Evolutionary conservation across 2,113 vertebrate species (phyloP).

Genomic region (Albula glossodonta): DNA sequence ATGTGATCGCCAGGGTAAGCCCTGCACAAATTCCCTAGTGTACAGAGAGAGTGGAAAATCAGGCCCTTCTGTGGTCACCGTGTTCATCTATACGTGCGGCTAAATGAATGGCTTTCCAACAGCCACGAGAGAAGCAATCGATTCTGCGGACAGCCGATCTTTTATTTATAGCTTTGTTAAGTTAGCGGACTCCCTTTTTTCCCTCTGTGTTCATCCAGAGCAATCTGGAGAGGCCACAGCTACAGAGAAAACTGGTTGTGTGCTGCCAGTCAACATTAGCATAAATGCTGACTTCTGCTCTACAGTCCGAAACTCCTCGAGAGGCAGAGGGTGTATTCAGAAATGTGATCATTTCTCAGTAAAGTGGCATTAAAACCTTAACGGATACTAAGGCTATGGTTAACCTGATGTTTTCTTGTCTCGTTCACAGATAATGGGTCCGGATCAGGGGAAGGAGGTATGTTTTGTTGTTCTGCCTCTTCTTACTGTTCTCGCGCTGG

Average conservation of each 20-base stretch:
- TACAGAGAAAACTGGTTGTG: background rate
- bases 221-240: background rate
- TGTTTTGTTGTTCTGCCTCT: conserved; percentile 35
- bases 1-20: background rate
- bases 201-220: background rate
- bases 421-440: conserved; percentile 73
- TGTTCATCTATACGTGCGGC: background rate
- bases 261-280: background rate
- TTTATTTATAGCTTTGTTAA: conserved; percentile 15
- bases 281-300: background rate
- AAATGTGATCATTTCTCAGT: background rate
- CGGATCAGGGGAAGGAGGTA: conserved; percentile 81
- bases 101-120: background rate
- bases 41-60: background rate
- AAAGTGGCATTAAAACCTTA: background rate
- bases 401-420: conserved; percentile 9
- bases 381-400: background rate
- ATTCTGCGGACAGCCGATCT: background rate
- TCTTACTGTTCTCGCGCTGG: background rate
- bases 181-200: background rate
- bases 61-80: background rate
- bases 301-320: background rate
- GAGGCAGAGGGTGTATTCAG: background rate
- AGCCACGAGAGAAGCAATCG: background rate
- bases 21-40: background rate